Conservation (phyloP, 1,140 invertebrate species). For the Drosophila nigrodunni region DNA sequence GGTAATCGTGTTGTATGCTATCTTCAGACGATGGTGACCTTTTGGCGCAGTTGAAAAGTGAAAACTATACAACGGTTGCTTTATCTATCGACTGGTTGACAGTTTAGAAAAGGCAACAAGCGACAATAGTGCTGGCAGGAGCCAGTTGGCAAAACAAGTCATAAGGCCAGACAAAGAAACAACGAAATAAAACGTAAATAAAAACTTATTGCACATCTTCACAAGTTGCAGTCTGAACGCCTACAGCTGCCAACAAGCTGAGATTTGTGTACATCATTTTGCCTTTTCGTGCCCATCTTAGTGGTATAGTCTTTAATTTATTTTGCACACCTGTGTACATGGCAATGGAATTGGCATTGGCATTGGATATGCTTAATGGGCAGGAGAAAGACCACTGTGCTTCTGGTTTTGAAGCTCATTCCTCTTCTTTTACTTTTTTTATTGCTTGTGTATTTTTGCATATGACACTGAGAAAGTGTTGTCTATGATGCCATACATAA, state of each 20-base stretch:
- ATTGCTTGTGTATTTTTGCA: slow-evolving; percentile 55
- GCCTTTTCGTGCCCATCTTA: slow-evolving; percentile 55
- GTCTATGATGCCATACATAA: slow-evolving; percentile 56
- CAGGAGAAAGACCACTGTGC: slow-evolving; percentile 39
- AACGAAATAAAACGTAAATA: slow-evolving; percentile 25
- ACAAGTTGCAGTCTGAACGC: slow-evolving; percentile 19
- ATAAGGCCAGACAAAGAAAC: slow-evolving; percentile 31
- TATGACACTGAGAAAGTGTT: slow-evolving; percentile 60
- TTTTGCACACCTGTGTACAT: slow-evolving; percentile 73
- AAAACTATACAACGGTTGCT: slow-evolving; percentile 59
- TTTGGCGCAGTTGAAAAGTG: slow-evolving; percentile 72
- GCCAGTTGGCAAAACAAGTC: slow-evolving; percentile 40
- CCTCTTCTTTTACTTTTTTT: not conserved
- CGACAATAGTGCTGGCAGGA: slow-evolving; percentile 46
- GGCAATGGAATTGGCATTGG: slow-evolving; percentile 11
- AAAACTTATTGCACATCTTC: slow-evolving; percentile 48
- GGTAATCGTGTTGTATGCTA: slow-evolving; percentile 9
- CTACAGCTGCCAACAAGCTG: slow-evolving; percentile 35
- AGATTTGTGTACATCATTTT: slow-evolving; percentile 61
- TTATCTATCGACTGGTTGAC: slow-evolving; percentile 62
- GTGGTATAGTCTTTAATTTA: slow-evolving; percentile 65
- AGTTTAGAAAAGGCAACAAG: slow-evolving; percentile 74
- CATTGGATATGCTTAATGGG: slow-evolving; percentile 45
- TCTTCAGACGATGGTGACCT: slow-evolving; percentile 63
- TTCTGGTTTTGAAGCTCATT: slow-evolving; percentile 59